A percentile compares a stretch with the other conserved stretches of the same genome.
These are phyloP conservation scores for Pogonophryne albipinna DNA, from an alignment of 2,797 vertebrate genomes.

Conservation along the genomic window DNA sequence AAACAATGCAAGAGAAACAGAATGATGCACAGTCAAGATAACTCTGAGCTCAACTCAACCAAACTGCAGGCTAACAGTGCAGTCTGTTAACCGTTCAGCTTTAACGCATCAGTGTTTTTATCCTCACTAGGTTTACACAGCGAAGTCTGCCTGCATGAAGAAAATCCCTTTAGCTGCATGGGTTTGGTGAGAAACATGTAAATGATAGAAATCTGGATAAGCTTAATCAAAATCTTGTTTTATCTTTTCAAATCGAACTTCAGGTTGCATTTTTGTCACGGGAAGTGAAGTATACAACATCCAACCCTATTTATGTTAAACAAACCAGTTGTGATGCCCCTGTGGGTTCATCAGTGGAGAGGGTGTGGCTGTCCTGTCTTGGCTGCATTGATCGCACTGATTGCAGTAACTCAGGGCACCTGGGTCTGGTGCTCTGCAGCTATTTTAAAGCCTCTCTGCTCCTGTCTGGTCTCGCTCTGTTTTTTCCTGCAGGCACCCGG, in stretches of 20 bases:
- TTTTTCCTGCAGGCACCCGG: no score
- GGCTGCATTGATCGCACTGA: no score
- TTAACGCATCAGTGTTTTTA: constrained; percentile 15
- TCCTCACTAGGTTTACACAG: not conserved
- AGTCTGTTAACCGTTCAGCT: constrained; percentile 3
- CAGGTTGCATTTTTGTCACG: not conserved
- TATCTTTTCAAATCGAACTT: constrained; percentile 1
- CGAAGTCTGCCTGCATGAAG: not conserved
- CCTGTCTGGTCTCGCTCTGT: no score
- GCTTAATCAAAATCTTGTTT: not conserved
- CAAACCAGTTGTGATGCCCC: no score
- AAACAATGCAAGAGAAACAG: not conserved
- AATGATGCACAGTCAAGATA: not conserved
- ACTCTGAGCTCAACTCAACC: constrained; percentile 1
- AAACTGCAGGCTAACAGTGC: not conserved
- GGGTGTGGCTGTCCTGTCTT: no score
- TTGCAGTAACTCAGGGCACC: no score
- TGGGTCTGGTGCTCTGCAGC: no score
- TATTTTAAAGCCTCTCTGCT: no score
- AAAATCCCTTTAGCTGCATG: constrained; percentile 11
- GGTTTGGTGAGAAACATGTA: constrained; percentile 8
- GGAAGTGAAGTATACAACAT: not conserved
- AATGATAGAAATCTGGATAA: constrained; percentile 14
- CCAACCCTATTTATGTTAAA: not conserved
- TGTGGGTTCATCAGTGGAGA: no score